Percentiles rank a stretch among this genome's conserved stretches.
Evolutionary conservation across 2,888 invertebrate species (phyloP).

Genomic region (Drosophila helvetica): DNA sequence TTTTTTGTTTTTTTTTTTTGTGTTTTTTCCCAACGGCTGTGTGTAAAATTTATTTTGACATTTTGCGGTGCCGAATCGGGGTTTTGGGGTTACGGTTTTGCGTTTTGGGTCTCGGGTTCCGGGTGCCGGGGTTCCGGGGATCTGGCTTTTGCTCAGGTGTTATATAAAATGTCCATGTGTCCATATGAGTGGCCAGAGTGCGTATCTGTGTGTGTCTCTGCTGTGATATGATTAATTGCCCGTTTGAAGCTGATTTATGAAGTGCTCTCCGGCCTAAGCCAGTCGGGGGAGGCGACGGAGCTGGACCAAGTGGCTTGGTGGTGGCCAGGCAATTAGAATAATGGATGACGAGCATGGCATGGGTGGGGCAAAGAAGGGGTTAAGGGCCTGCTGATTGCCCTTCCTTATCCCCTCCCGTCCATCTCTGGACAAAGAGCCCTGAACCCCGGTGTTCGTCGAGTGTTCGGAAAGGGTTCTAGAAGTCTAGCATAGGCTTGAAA

Average conservation of each 20-base stretch:
- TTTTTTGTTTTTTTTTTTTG: constrained; percentile 8
- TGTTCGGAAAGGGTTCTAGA: background rate
- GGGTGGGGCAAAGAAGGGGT: background rate
- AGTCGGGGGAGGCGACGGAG: constrained; percentile 18
- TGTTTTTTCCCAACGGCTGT: constrained; percentile 11
- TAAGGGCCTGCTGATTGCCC: constrained; percentile 5
- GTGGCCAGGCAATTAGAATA: constrained; percentile 60
- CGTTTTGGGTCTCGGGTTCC: constrained; percentile 21
- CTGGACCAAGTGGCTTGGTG: constrained; percentile 23
- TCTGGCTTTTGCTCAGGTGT: constrained; percentile 54
- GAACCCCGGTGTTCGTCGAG: background rate
- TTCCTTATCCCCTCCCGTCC: background rate
- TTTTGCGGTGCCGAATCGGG: constrained; percentile 43
- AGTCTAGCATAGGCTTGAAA: background rate
- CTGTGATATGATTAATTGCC: constrained; percentile 65
- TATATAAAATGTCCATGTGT: constrained; percentile 10
- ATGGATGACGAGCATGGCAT: constrained; percentile 42
- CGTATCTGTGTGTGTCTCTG: constrained; percentile 19
- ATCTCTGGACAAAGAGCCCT: background rate
- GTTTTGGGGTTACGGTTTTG: constrained; percentile 43
- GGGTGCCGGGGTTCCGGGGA: too few relatives aligned
- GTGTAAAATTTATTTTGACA: constrained; percentile 44
- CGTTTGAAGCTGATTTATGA: constrained; percentile 65
- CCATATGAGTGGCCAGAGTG: constrained; percentile 22
- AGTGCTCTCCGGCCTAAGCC: constrained; percentile 40